Conservation (phyloP, 2,888 invertebrate species). For the Orgyia antiqua region DNA sequence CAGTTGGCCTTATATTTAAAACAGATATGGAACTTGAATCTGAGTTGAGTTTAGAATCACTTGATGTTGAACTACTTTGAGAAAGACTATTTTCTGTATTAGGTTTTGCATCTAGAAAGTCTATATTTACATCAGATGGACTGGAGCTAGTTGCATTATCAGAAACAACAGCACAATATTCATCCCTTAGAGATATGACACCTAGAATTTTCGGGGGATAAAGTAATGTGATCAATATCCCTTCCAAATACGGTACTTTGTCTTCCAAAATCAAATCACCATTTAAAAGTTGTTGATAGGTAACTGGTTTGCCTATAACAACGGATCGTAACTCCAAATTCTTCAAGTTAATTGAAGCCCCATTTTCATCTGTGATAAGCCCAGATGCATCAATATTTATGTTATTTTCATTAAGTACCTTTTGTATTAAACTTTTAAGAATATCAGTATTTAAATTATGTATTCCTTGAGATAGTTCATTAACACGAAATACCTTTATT, state of each 20-base stretch:
- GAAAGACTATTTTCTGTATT: no score
- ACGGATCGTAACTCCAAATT: conserved; percentile 44
- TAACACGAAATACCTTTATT: conserved; percentile 25
- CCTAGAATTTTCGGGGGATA: conserved; percentile 44
- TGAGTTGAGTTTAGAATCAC: no score
- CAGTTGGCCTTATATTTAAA: no score
- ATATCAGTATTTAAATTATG: conserved; percentile 20
- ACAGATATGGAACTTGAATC: no score
- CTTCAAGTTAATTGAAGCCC: conserved; percentile 3
- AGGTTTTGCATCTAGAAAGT: no score
- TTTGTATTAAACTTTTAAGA: conserved; percentile 30
- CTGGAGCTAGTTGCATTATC: no score
- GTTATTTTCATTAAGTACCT: conserved; percentile 35
- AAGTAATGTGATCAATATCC: conserved; percentile 35
- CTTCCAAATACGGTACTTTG: conserved; percentile 36
- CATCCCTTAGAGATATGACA: conserved; percentile 43
- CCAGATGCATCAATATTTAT: conserved; percentile 34
- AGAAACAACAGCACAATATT: no score
- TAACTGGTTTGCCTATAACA: conserved; percentile 38
- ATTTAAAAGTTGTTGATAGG: conserved; percentile 19
- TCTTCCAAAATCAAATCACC: conserved; percentile 12
- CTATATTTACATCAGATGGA: no score
- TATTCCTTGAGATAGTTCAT: conserved; percentile 14
- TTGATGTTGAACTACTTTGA: no score
- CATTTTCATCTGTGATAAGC: conserved; percentile 20